Evolutionary conservation across 2,797 vertebrate genomes (phyloP).

Genomic region (Basileuterus tristriatus): DNA sequence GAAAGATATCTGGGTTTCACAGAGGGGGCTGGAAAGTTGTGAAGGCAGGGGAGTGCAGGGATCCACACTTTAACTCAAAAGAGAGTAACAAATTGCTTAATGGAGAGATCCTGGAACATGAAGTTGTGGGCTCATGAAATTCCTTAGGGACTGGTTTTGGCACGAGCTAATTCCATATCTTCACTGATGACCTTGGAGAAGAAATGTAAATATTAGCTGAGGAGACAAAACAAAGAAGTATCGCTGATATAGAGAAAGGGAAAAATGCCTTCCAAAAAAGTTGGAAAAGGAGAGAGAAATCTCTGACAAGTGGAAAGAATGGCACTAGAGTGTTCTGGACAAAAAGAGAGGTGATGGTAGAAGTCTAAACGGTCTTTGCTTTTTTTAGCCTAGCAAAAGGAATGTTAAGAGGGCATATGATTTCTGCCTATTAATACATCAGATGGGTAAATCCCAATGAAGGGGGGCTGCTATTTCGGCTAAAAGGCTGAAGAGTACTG

Average conservation of each 20-base stretch:
- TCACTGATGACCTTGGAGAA: slow-evolving; percentile 28
- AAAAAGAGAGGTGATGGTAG: neutral
- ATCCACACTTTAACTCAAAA: neutral
- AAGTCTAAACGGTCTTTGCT: neutral
- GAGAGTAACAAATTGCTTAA: neutral
- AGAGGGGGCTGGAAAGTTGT: neutral
- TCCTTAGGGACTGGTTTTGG: neutral
- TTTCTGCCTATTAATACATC: slow-evolving; percentile 58
- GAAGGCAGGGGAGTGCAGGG: neutral
- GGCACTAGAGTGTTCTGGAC: neutral
- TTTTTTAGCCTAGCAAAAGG: slow-evolving; percentile 48
- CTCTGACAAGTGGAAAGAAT: neutral
- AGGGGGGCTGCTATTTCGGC: slow-evolving; percentile 44
- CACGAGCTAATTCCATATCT: neutral
- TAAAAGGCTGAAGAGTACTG: slow-evolving; percentile 25
- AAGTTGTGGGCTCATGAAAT: neutral
- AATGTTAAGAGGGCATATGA: slow-evolving; percentile 51
- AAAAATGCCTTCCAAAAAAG: neutral
- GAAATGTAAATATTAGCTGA: neutral
- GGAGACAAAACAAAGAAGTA: neutral
- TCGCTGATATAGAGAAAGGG: neutral
- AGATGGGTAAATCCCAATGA: slow-evolving; percentile 46
- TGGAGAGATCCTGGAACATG: neutral
- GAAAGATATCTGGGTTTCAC: neutral
- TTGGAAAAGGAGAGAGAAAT: neutral